A percentile compares a stretch with the other conserved stretches of the same genome.
Evolutionary conservation across 2,888 invertebrate genomes (phyloP).

Genomic region (Tetragnatha montana): DNA sequence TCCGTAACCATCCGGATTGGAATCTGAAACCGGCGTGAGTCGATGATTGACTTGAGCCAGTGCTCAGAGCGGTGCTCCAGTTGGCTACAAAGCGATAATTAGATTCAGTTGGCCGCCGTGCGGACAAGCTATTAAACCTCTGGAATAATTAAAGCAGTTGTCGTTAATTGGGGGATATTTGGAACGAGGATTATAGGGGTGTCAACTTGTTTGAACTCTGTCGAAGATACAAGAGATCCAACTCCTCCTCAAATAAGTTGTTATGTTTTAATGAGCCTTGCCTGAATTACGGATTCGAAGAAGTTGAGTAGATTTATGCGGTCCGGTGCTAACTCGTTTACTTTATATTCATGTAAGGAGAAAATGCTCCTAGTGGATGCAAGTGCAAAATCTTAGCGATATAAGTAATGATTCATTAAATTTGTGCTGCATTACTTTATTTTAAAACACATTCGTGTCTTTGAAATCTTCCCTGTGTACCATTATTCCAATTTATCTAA

Average conservation of each 20-base stretch:
- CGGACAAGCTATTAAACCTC: conserved; percentile 53
- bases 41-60: conserved; percentile 33
- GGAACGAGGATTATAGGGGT: conserved; percentile 36
- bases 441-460: no score
- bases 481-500: no score
- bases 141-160: conserved; percentile 53
- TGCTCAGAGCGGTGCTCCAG: conserved; percentile 19
- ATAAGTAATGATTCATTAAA: no score
- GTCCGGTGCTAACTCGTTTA: no score
- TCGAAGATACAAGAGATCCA: conserved; percentile 18
- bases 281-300: not conserved
- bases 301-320: not conserved
- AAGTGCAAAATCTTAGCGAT: no score
- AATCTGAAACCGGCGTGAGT: conserved; percentile 40
- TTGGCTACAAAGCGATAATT: conserved; percentile 49
- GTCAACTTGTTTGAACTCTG: conserved; percentile 50
- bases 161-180: conserved; percentile 52
- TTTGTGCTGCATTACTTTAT: no score
- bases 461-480: no score
- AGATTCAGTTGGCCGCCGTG: conserved; percentile 44
- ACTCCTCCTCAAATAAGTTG: conserved; percentile 53
- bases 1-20: not conserved
- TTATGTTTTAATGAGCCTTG: conserved; percentile 24
- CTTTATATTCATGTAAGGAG: no score
- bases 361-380: no score